Evolutionary conservation across 2,888 invertebrate genomes (phyloP).

Genomic region (Scaptomyza parva): DNA sequence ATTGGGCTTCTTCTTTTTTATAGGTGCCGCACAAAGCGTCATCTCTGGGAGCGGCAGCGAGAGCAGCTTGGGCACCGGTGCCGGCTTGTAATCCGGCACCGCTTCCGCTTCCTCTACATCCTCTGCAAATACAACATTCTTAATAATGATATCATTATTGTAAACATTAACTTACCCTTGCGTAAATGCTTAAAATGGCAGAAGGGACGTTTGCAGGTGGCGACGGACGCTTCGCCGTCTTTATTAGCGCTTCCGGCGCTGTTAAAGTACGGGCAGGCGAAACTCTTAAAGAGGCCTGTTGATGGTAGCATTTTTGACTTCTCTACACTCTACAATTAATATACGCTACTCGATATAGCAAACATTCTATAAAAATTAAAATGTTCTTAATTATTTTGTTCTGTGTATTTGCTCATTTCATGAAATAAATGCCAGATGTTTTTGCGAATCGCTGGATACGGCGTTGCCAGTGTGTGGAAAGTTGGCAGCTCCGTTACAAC

Average conservation of each 20-base stretch:
- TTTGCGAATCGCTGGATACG: constrained; percentile 13
- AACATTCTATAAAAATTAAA: constrained; percentile 25
- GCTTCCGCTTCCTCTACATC: constrained; percentile 64
- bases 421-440: constrained; percentile 60
- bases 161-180: constrained; percentile 86
- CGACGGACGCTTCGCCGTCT: constrained; percentile 85
- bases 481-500: constrained; percentile 45
- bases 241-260: constrained; percentile 86
- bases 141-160: neutral
- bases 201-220: constrained; percentile 93
- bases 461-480: constrained; percentile 32
- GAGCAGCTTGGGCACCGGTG: constrained; percentile 82
- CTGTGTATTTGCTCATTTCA: constrained; percentile 53
- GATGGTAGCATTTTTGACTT: constrained; percentile 90
- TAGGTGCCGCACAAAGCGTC: constrained; percentile 48
- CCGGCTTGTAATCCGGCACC: constrained; percentile 81
- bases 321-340: constrained; percentile 56
- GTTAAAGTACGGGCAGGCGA: constrained; percentile 92
- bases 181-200: constrained; percentile 96
- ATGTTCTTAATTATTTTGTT: constrained; percentile 40
- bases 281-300: constrained; percentile 94
- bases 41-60: constrained; percentile 73
- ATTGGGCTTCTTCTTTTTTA: constrained; percentile 71
- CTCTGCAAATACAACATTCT: constrained; percentile 44
- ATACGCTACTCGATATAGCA: constrained; percentile 26